Base-by-base conservation (phyloP, 2,113 vertebrate species). In the Cynopterus brachyotis region DNA sequence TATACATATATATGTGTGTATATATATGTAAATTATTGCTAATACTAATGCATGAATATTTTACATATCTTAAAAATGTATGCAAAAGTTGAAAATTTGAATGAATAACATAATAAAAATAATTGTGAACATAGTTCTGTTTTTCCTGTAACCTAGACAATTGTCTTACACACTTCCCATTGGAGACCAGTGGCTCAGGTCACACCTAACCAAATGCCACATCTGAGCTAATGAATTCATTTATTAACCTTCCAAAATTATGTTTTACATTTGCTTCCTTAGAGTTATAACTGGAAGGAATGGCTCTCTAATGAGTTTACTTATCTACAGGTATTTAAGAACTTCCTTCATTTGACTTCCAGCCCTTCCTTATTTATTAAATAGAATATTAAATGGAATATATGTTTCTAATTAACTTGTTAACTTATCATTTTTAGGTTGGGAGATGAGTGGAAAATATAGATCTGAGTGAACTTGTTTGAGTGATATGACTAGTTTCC, bases 191-290 rank as follows among this genome's bases (percentile, higher is more conserved):
- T 80, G 28, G n/a, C 32, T 87, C 28, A 60, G 88, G 42, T n/a
- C 30, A 40, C n/a, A 55, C 26, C 22, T 37, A 35, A 86, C 9
- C 2, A 17, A 75, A 92, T 55, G 9, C 55, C n/a, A 64, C 6
- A 83, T 42, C 69, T 89, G 42, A 96, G 69, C 73, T 88, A n/a
- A 55, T 57, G 40, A 86, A 75, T 57, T 94, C 40, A 66, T 70
- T 24, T 37, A 59, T 64, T 45, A 85, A 81, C 35, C 60, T 94
- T 66, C 47, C 67, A 47, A 42, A 94, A 66, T 75, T 17, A 13
- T 67, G 16, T 40, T 40, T 64, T 79, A 40, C 1, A 10, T 79
- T 53, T 81, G n/a, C 1, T 80, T 70, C 12, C 40, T 86, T 78
- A 69, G 79, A 40, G 7, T 37, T 42, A 8, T 4, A 64, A 42